Evolutionary conservation across 2,888 invertebrate species (phyloP).

Genomic region (Acanthococcus lagerstroemiae): DNA sequence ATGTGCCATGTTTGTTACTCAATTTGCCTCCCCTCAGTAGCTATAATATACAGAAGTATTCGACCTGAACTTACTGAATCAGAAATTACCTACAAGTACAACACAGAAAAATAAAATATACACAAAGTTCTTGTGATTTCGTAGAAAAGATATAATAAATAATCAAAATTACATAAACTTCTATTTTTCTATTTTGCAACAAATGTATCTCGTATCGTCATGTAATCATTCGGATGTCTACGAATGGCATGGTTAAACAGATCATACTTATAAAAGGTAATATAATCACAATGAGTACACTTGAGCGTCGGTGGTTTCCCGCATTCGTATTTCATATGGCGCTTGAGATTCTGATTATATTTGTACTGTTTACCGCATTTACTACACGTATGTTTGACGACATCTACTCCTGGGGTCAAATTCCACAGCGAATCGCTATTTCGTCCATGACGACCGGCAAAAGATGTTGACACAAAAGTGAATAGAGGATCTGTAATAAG

Average conservation of each 20-base stretch:
- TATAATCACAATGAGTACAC: constrained; percentile 42
- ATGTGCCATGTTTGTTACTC: too few relatives aligned
- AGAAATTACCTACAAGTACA: too few relatives aligned
- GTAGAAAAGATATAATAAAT: too few relatives aligned
- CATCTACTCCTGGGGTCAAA: background rate
- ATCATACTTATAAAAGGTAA: constrained; percentile 41
- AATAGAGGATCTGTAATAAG: background rate
- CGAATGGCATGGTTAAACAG: constrained; percentile 41
- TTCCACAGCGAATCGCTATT: background rate
- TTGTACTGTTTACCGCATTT: constrained; percentile 37
- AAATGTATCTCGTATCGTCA: constrained; percentile 9
- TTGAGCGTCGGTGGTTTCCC: constrained; percentile 41
- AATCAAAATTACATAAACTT: background rate
- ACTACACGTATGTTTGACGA: constrained; percentile 3
- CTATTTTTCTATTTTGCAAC: too few relatives aligned
- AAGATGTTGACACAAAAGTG: background rate
- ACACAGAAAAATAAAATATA: too few relatives aligned
- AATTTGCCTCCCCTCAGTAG: too few relatives aligned
- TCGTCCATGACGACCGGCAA: background rate
- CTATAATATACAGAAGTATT: too few relatives aligned
- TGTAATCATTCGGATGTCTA: constrained; percentile 33
- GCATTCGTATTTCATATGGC: constrained; percentile 42
- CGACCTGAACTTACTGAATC: too few relatives aligned
- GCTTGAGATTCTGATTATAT: constrained; percentile 35
- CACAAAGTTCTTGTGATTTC: too few relatives aligned